A percentile compares a stretch with the other conserved stretches of the same genome.
Conservation (phyloP, 2,113 vertebrate species). For the Hemiscyllium ocellatum region DNA sequence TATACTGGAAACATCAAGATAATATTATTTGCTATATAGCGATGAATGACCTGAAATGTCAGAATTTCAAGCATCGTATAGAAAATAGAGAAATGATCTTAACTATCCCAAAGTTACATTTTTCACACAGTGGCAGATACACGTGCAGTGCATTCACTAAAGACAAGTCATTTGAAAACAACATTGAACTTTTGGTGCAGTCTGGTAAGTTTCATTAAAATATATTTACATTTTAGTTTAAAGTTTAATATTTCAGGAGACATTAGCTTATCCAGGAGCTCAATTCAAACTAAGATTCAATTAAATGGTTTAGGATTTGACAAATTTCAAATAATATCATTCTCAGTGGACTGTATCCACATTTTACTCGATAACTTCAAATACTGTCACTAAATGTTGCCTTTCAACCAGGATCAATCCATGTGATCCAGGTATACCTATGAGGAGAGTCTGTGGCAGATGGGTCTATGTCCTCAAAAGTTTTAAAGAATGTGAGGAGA, state of each 20-base stretch:
- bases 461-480: no score
- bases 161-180: no score
- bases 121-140: neutral
- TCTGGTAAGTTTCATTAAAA: neutral
- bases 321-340: neutral
- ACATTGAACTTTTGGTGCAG: neutral
- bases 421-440: no score
- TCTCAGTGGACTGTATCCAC: neutral
- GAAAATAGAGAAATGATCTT: neutral
- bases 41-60: rapidly evolving
- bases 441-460: no score
- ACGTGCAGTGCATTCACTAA: neutral
- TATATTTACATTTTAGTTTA: neutral
- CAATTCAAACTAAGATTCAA: neutral
- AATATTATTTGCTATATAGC: neutral
- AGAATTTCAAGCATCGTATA: neutral
- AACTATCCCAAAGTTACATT: neutral
- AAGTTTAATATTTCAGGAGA: neutral
- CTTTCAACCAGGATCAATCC: no score
- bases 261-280: neutral
- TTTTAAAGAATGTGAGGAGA: no score
- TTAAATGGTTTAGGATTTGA: neutral
- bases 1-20: neutral
- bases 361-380: no score
- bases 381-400: neutral